Evolutionary conservation across 2,113 vertebrate species (phyloP), one percentile per base, ranked within the genome.

Genomic region (Mastomys coucha): DNA sequence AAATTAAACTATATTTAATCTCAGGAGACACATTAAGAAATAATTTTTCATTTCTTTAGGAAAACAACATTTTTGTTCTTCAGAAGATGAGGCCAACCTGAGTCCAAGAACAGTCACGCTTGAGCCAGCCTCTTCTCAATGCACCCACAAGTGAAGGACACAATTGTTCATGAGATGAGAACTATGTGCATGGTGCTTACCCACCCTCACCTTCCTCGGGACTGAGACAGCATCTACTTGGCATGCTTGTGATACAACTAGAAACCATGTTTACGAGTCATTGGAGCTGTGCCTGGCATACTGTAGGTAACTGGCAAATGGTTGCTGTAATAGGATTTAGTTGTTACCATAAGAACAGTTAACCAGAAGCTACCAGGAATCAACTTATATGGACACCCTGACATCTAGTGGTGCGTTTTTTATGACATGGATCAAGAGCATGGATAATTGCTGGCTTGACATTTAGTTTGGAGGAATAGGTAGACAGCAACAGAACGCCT

Each of bases 381-480:
- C 36, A 69, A 92, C n/a, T 58, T 77, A 39, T 82, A 31, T 95
- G 91, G 42, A 90, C 73, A 96, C 69, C 78, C 92, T 96, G 97
- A 95, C 97, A 97, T 88, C 97, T 97, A 95, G 97, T 97, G 97
- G 97, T 89, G 2, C 1, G 82, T 31, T 87, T 89, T 93, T 93
- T 95, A 94, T 77, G 97, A 92, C 20, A 13, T 31, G 56, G 1
- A 51, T 45, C 33, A 22, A 86, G 95, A 95, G 53, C 45, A n/a
- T 4, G 72, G 28, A 56, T 49, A 16, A 33, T 42, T 81, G n/a
- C 56, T 89, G 39, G 7, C 76, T 81, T 94, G 69, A 94, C 82
- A 88, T 12, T 91, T 95, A 85, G 81, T 73, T 45, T 91, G 33
- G 20, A 24, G 28, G 33, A 86, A 60, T 75, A 65, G 76, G 13